These are phyloP conservation scores for Mythimna lalbum DNA, from an alignment of 2,888 invertebrate genomes.

Conservation along the genomic window DNA sequence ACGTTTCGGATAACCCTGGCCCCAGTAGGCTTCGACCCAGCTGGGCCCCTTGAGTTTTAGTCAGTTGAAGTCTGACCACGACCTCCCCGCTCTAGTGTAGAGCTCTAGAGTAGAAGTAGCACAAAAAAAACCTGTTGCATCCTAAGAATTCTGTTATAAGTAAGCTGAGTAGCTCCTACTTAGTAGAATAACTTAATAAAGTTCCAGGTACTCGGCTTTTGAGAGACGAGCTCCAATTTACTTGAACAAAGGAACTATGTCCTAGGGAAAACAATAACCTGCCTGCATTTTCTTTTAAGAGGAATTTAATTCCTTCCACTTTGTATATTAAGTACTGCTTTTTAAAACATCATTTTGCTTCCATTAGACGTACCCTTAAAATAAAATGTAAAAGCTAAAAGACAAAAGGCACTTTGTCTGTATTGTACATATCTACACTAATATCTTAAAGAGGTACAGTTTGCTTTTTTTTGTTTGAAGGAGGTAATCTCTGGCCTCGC, in stretches of 20 bases:
- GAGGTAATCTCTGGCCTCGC: too few relatives aligned
- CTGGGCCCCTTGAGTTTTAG: too few relatives aligned
- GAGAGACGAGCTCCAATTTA: background rate
- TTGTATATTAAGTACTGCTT: background rate
- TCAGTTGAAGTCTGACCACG: too few relatives aligned
- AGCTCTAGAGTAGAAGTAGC: too few relatives aligned
- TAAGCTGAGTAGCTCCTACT: background rate
- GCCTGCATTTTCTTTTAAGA: constrained; percentile 9
- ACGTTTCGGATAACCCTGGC: too few relatives aligned
- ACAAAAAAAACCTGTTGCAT: too few relatives aligned
- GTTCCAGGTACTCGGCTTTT: constrained; percentile 1
- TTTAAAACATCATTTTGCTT: background rate
- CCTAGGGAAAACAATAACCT: background rate
- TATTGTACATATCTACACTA: too few relatives aligned
- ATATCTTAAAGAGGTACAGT: too few relatives aligned
- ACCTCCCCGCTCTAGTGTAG: too few relatives aligned
- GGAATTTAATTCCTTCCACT: constrained; percentile 9
- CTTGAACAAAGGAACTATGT: constrained; percentile 8
- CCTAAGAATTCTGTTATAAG: background rate
- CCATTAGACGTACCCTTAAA: background rate
- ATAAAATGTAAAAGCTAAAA: background rate
- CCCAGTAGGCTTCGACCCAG: too few relatives aligned
- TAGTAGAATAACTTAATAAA: constrained; percentile 9
- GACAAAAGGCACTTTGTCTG: background rate
- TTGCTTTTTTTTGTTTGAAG: too few relatives aligned